Evolutionary conservation across 2,888 invertebrate species (phyloP).

Genomic region (Helicoverpa assulta): DNA sequence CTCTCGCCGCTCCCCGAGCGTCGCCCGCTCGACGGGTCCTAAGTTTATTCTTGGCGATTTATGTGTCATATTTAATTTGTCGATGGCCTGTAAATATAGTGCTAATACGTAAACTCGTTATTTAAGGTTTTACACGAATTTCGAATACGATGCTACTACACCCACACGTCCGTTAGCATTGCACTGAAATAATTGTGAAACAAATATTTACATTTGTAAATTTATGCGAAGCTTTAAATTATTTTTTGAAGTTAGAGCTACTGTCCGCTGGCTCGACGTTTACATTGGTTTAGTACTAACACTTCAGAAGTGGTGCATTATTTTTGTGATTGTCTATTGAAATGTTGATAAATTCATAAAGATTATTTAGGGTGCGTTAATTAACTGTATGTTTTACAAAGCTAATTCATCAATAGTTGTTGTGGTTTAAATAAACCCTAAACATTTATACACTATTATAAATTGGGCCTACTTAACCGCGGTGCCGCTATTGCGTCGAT

Average conservation of each 20-base stretch:
- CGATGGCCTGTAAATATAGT: constrained; percentile 71
- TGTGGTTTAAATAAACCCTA: constrained; percentile 14
- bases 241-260: constrained; percentile 80
- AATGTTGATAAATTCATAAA: constrained; percentile 71
- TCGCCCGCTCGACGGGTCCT: constrained; percentile 56
- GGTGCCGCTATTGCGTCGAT: neutral
- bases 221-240: constrained; percentile 88
- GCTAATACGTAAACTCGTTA: constrained; percentile 60
- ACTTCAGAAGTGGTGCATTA: constrained; percentile 82
- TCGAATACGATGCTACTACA: constrained; percentile 51
- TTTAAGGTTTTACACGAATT: constrained; percentile 47
- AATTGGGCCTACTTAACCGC: constrained; percentile 20
- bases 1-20: constrained; percentile 25
- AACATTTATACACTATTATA: constrained; percentile 41
- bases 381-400: constrained; percentile 41
- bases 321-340: constrained; percentile 83
- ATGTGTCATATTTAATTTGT: constrained; percentile 79
- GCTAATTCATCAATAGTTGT: constrained; percentile 10
- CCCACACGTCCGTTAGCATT: constrained; percentile 44
- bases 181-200: constrained; percentile 57
- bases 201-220: constrained; percentile 77
- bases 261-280: constrained; percentile 70
- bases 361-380: constrained; percentile 55
- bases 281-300: constrained; percentile 74
- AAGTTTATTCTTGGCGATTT: constrained; percentile 62